These are phyloP conservation scores for Pogonomyrmex barbatus DNA, from an alignment of 1,140 invertebrate genomes.

Conservation along the genomic window DNA sequence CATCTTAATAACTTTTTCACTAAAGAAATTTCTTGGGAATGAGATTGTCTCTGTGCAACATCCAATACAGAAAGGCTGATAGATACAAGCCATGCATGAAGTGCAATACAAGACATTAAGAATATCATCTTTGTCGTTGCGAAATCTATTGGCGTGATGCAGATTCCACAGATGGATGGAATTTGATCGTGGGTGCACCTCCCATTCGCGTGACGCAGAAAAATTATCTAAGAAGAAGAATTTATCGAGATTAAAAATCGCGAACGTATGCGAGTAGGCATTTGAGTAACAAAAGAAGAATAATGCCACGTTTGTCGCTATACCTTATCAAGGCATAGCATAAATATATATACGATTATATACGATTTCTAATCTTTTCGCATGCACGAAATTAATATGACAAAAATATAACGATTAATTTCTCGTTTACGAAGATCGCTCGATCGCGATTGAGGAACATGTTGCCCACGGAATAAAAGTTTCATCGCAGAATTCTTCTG, in stretches of 20 bases:
- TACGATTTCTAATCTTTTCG: background rate
- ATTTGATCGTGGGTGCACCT: slow-evolving; percentile 63
- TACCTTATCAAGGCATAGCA: no score
- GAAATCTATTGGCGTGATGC: slow-evolving; percentile 40
- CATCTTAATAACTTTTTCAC: background rate
- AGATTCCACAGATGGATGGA: slow-evolving; percentile 11
- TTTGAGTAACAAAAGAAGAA: slow-evolving; percentile 30
- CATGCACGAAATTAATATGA: background rate
- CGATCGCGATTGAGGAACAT: slow-evolving; percentile 19
- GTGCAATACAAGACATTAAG: background rate
- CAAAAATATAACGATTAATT: background rate
- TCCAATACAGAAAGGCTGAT: background rate
- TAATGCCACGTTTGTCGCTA: background rate
- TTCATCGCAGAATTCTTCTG: background rate
- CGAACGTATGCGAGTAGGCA: background rate
- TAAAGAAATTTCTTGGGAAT: background rate
- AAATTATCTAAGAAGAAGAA: slow-evolving; percentile 46
- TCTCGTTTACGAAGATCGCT: background rate
- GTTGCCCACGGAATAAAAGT: background rate
- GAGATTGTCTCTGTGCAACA: background rate
- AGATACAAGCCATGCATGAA: background rate
- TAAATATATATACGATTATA: background rate
- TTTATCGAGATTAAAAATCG: slow-evolving; percentile 20
- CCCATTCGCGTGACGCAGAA: slow-evolving; percentile 14
- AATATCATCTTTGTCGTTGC: slow-evolving; percentile 3